Base-by-base conservation (phyloP, 2,797 vertebrate genomes). In the Myotis myotis region DNA sequence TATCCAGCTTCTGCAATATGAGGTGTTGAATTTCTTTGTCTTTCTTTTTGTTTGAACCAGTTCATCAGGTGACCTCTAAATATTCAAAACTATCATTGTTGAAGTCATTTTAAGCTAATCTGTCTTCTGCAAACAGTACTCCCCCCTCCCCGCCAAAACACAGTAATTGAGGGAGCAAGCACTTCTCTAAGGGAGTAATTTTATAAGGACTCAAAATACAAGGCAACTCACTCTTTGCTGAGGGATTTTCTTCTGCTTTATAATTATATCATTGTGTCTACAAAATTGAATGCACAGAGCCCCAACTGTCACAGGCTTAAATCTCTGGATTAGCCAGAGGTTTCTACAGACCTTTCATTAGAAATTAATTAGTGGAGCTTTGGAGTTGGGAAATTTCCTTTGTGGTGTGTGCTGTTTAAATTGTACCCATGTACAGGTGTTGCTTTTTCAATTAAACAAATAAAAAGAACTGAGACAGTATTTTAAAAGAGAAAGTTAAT, bases 291-390 rank as follows among this genome's bases (percentile, higher is more conserved):
- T 84, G 17, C 41, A 75, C 13, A 38, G 76, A 76, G 30, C 23
- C 78, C 44, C 51, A 85, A 23, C 44, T 83, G 41, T 92, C 89
- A 38, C 76, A 53, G 0, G 44, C 71, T 91, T 60, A 78, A 79
- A 75, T 96, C 51, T 92, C 12, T 87, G 8, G 36, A 74, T 87
- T 87, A 60, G 20, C 11, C 5, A 64, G 30, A 51, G 75, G 6
- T 68, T 96, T 96, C 68, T 64, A 49, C n/a, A 53, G 25, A 78
- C 2, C 16, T 87, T 93, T 70, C n/a, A 51, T 84, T 93, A 71
- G 13, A 90, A 75, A 71, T 68, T 82, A 86, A 70, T 94, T 87
- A 49, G 72, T 89, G 55, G 47, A 86, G 33, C 11, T 81, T 36
- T 90, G 41, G 55, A 71, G 8, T 93, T 76, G 68, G 72, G 57